phyloP scores from a whole-genome alignment of 1,140 invertebrate species.

The Rhopalosiphum maidis region DNA sequence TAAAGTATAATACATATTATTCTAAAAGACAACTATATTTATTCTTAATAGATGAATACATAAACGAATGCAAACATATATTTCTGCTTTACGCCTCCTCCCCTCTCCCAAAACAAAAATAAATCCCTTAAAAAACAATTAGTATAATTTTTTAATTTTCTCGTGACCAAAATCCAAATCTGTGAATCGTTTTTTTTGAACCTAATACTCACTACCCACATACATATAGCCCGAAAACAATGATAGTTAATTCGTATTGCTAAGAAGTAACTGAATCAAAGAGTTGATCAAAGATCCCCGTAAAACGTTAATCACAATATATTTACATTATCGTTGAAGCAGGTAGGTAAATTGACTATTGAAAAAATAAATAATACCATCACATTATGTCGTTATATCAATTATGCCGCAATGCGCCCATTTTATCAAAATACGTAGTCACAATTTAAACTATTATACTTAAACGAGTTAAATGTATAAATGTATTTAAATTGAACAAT shows the following conservation, averaged over 20 bases:
- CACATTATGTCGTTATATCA: neutral
- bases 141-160: too few relatives aligned
- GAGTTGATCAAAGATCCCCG: neutral
- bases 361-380: conserved; percentile 1
- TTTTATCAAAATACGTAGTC: neutral
- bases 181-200: neutral
- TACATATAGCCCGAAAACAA: neutral
- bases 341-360: neutral
- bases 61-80: neutral
- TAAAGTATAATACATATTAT: neutral
- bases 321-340: neutral
- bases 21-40: neutral
- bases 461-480: conserved; percentile 15
- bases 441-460: neutral
- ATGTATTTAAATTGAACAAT: neutral
- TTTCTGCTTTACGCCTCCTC: neutral
- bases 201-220: too few relatives aligned
- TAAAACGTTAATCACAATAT: too few relatives aligned
- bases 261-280: neutral
- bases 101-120: neutral
- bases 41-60: neutral
- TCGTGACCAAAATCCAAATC: neutral
- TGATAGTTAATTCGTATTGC: neutral
- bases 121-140: neutral
- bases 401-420: neutral